A percentile compares a stretch with the other conserved stretches of the same genome.
Evolutionary conservation across 2,113 vertebrate species (phyloP).

Genomic region (Tragelaphus imberbis): DNA sequence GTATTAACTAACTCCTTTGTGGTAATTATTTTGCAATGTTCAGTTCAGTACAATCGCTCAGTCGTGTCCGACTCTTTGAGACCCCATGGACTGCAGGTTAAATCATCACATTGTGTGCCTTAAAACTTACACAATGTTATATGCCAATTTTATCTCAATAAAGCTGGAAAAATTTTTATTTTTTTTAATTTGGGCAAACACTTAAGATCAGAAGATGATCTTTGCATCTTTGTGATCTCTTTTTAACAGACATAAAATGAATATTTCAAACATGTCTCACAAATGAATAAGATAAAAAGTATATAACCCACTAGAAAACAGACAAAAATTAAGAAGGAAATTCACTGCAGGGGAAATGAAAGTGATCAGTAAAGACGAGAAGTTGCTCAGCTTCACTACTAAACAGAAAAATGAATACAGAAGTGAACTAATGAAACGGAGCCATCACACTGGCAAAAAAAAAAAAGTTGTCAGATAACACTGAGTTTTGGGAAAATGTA

Average conservation of each 20-base stretch:
- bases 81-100: not conserved
- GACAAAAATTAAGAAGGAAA: not conserved
- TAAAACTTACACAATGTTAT: not conserved
- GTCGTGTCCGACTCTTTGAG: rapidly evolving
- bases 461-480: not conserved
- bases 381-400: not conserved
- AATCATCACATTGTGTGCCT: not conserved
- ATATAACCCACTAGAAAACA: not conserved
- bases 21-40: not conserved
- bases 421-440: not conserved
- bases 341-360: not conserved
- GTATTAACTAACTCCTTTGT: not conserved
- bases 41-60: not conserved
- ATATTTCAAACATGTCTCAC: not conserved
- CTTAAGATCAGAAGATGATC: not conserved
- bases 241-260: not conserved
- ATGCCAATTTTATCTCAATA: not conserved
- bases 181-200: not conserved
- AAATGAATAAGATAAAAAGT: not conserved
- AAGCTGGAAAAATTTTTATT: not conserved
- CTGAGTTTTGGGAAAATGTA: not conserved
- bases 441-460: not conserved
- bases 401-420: not conserved
- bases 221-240: not conserved
- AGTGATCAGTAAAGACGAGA: not conserved